Evolutionary conservation across 2,888 invertebrate genomes (phyloP), one percentile per base, ranked within the genome.

Genomic region (Ametastegia equiseti): DNA sequence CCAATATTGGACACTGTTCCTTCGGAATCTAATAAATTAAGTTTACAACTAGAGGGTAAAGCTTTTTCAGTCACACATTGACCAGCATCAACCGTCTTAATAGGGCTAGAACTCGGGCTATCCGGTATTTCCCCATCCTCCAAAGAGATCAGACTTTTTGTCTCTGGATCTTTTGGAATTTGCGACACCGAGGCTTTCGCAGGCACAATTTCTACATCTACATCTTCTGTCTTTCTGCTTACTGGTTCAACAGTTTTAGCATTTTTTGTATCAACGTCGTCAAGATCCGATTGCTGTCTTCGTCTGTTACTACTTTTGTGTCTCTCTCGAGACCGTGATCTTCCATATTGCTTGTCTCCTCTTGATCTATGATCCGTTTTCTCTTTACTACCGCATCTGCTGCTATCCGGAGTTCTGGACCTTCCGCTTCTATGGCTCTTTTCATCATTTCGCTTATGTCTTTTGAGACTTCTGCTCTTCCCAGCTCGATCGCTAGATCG

Each of bases 121-220:
- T 83, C 84, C n/a, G 54, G 1, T 57, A 86, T 84, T 80, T 86
- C 86, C 30, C 85, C 85, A 71, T 86, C 85, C 80, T 85, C 85
- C 33, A 85, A 75, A 30, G 81, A 81, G 5, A 65, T 15, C 36
- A 81, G 47, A 42, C 81, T 79, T 19, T 65, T 13, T 39, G 75
- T 77, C 15, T 81, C 77, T 30, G 80, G 54, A 36, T 75, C 39
- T n/a, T 75, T 27, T 54, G 33, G 4, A 6, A 6, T 36, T 19
- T 23, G n/a, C 36, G 33, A 6, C 2, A n/a, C n/a, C n/a, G 36
- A 33, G n/a, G 15, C 45, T 30, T 45, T 9, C 2, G 15, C 1
- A 30, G 47, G 71, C 11, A 47, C 3, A 45, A 45, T 27, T 47
- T 71, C 47, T 36, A 27, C 75, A 54, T 71, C 47, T 36, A 27